Conservation (phyloP, 2,888 invertebrate species). For the Gortyna flavago region DNA sequence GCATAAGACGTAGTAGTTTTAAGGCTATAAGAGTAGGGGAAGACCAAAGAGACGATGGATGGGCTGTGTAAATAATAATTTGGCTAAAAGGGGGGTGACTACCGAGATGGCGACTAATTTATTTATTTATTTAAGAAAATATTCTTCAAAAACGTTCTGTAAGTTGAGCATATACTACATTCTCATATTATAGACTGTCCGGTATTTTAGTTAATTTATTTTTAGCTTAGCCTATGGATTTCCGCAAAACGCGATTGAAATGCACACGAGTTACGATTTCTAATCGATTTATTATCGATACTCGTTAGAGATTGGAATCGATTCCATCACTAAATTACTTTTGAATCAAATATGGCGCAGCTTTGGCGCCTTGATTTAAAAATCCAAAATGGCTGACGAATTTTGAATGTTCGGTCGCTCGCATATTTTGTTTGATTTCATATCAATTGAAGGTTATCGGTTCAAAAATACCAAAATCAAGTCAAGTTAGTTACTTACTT, state of each 20-base stretch:
- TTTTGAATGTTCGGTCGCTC: conserved; percentile 21
- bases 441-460: conserved; percentile 17
- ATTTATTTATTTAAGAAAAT: too few species aligned
- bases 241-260: conserved; percentile 77
- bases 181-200: conserved; percentile 76
- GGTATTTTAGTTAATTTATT: conserved; percentile 83
- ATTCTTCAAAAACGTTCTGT: conserved; percentile 53
- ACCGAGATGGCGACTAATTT: neutral
- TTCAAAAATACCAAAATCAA: conserved; percentile 1
- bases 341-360: too few species aligned
- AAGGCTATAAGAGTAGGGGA: neutral
- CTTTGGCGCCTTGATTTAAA: conserved; percentile 13
- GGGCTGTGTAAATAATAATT: too few species aligned
- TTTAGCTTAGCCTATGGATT: conserved; percentile 77
- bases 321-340: conserved; percentile 11
- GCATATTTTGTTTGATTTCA: conserved; percentile 14
- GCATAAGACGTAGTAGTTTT: neutral
- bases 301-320: conserved; percentile 7
- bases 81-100: neutral
- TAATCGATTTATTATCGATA: conserved; percentile 57
- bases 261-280: conserved; percentile 71
- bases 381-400: conserved; percentile 38
- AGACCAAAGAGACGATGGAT: too few species aligned
- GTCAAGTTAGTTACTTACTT: neutral
- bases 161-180: conserved; percentile 68